These are phyloP conservation scores for Xenentodon cancila DNA, from an alignment of 2,797 vertebrate genomes.

Conservation along the genomic window DNA sequence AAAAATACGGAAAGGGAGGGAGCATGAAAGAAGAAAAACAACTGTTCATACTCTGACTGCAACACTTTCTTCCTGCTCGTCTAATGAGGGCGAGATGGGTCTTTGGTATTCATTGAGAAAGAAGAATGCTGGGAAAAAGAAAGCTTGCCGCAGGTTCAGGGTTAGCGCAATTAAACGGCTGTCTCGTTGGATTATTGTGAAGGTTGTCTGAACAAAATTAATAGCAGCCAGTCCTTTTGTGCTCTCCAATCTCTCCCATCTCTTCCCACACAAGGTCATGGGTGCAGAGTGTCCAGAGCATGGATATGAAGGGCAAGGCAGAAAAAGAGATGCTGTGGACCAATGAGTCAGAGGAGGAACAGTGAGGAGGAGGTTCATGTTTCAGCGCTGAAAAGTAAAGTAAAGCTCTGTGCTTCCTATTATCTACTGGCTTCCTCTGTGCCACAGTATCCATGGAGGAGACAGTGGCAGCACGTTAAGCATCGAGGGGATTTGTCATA, in stretches of 20 bases:
- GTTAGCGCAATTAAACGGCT: conserved; percentile 77
- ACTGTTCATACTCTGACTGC: conserved; percentile 9
- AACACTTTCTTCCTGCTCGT: conserved; percentile 28
- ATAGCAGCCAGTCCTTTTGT: conserved; percentile 65
- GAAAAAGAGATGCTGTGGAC: conserved; percentile 32
- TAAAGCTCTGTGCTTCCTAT: not conserved
- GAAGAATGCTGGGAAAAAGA: conserved; percentile 42
- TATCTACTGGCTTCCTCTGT: not conserved
- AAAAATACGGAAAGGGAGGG: conserved; percentile 13
- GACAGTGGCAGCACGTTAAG: conserved; percentile 1
- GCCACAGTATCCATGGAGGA: not conserved
- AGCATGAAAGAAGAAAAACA: not conserved
- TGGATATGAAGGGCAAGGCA: conserved; percentile 36
- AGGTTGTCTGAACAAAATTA: conserved; percentile 73
- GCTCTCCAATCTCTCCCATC: conserved; percentile 46
- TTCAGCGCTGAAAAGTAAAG: conserved; percentile 10
- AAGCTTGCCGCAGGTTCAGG: conserved; percentile 50
- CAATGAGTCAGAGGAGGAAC: conserved; percentile 15
- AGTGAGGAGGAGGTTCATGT: conserved; percentile 1
- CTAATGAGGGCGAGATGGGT: conserved; percentile 65
- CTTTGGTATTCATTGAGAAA: conserved; percentile 65
- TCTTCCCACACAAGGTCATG: conserved; percentile 59
- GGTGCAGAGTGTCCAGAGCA: conserved; percentile 48
- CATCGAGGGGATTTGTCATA: conserved; percentile 1
- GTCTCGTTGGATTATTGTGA: conserved; percentile 75